Evolutionary conservation across 2,113 vertebrate genomes (phyloP).

Genomic region (Melanocharis versteri): DNA sequence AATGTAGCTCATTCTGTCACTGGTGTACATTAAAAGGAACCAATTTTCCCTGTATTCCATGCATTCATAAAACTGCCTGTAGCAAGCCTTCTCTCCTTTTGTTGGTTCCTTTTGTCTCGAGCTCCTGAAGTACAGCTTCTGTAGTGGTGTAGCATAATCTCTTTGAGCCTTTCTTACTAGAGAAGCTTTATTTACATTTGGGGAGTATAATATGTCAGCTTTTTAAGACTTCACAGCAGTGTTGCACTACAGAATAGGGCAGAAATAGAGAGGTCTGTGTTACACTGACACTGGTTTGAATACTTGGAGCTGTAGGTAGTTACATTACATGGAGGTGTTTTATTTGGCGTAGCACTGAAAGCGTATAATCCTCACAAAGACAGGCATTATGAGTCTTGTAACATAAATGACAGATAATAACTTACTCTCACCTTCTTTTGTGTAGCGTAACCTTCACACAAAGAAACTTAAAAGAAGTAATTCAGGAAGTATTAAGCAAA

Average conservation of each 20-base stretch:
- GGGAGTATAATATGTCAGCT: neutral
- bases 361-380: neutral
- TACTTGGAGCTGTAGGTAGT: neutral
- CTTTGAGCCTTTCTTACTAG: neutral
- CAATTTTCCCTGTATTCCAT: neutral
- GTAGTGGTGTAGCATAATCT: neutral
- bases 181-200: neutral
- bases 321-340: neutral
- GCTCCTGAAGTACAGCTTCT: neutral
- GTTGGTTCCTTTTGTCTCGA: neutral
- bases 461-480: neutral
- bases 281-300: neutral
- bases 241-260: neutral
- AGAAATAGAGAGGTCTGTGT: neutral
- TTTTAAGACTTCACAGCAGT: neutral
- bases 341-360: neutral
- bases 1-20: neutral
- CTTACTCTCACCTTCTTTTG: neutral
- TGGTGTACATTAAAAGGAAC: neutral
- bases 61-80: neutral
- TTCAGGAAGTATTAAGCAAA: conserved; percentile 1
- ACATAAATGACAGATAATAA: neutral
- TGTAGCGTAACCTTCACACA: neutral
- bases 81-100: neutral
- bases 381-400: neutral